Evolutionary conservation across 2,113 vertebrate species (phyloP).

Genomic region (Prunella fulvescens): DNA sequence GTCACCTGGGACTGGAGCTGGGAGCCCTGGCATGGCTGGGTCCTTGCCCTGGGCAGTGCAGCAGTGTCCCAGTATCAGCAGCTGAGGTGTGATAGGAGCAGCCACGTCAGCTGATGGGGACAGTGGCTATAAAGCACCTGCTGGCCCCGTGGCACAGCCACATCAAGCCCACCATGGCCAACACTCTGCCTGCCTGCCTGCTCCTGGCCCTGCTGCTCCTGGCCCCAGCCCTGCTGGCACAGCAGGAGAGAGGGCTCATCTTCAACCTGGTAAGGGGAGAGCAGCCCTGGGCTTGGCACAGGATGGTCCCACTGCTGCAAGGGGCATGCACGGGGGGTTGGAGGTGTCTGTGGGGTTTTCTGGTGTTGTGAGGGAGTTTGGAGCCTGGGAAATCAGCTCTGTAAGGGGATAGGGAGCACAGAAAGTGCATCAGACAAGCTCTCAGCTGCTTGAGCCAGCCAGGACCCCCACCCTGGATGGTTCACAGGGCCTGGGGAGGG

Average conservation of each 20-base stretch:
- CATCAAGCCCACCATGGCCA: conserved; percentile 22
- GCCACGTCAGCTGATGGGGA: background rate
- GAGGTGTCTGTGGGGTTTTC: background rate
- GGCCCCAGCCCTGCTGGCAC: background rate
- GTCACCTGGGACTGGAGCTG: background rate
- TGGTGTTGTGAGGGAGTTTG: background rate
- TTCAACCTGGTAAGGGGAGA: conserved; percentile 65
- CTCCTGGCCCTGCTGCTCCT: conserved; percentile 21
- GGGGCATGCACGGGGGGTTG: accelerated
- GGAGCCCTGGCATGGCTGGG: accelerated
- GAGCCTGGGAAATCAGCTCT: background rate
- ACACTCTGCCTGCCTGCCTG: background rate
- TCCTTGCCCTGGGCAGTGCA: background rate
- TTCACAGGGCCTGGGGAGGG: background rate
- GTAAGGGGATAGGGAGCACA: background rate
- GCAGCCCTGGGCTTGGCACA: accelerated
- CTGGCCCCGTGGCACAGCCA: accelerated
- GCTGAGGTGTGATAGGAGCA: conserved; percentile 1
- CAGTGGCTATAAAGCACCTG: background rate
- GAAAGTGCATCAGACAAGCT: background rate
- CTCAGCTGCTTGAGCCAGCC: background rate
- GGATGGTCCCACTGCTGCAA: accelerated
- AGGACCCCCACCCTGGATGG: background rate
- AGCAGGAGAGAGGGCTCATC: conserved; percentile 22
- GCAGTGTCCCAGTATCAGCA: background rate